A percentile compares a stretch with the other conserved stretches of the same genome.
These are phyloP conservation scores for Stichopus horrens DNA, from an alignment of 53 echinoderm and acorn worm genomes.

Conservation along the genomic window DNA sequence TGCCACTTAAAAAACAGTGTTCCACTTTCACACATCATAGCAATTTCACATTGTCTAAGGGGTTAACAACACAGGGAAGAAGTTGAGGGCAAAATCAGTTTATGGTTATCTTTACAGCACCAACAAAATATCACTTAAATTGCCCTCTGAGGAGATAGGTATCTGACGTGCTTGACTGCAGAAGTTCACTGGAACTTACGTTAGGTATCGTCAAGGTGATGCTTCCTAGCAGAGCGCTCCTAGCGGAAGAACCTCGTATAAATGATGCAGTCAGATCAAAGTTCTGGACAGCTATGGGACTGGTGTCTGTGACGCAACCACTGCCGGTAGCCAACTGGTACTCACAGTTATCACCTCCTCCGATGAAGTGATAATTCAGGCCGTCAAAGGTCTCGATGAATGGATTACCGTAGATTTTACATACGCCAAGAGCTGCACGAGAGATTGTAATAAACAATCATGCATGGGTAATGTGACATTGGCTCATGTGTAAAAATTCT, in stretches of 20 bases:
- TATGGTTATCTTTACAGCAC: no score
- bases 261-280: constrained; percentile 20
- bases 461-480: neutral
- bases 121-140: no score
- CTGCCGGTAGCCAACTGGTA: constrained; percentile 1
- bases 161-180: no score
- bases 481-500: no score
- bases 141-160: no score
- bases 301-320: neutral
- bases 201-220: neutral
- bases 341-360: constrained; percentile 6
- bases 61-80: no score
- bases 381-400: constrained; percentile 32
- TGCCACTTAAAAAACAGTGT: no score
- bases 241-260: neutral
- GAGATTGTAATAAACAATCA: neutral
- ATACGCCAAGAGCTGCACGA: neutral
- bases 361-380: constrained; percentile 7
- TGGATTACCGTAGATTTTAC: constrained; percentile 17
- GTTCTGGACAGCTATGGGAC: neutral
- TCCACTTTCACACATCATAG: no score
- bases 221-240: neutral
- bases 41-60: no score
- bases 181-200: no score
- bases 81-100: no score